phyloP scores from a whole-genome alignment of 1,140 invertebrate genomes.

The Drosophila subobscura region DNA sequence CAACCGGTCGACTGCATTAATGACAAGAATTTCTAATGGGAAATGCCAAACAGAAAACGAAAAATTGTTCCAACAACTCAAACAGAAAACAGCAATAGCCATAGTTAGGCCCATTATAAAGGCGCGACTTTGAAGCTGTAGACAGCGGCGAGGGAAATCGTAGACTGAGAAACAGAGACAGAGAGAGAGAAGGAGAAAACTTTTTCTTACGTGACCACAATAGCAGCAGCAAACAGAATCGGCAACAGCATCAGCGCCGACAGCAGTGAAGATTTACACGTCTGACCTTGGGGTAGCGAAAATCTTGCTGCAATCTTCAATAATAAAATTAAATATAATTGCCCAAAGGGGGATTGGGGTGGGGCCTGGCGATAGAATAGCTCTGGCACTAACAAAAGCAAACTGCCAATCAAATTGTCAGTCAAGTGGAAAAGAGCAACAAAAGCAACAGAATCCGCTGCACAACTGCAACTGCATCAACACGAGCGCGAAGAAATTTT shows the following conservation, averaged over 20 bases:
- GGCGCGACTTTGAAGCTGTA: slow-evolving; percentile 58
- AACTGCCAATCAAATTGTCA: slow-evolving; percentile 81
- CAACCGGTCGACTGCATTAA: slow-evolving; percentile 61
- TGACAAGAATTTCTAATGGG: slow-evolving; percentile 60
- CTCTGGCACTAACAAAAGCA: slow-evolving; percentile 59
- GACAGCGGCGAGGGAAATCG: slow-evolving; percentile 14
- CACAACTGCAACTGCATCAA: slow-evolving; percentile 78
- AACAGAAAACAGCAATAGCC: slow-evolving; percentile 36
- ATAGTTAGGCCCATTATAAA: slow-evolving; percentile 70
- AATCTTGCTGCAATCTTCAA: slow-evolving; percentile 81
- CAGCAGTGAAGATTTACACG: slow-evolving; percentile 73
- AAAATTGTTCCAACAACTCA: slow-evolving; percentile 35
- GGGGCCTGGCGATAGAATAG: slow-evolving; percentile 47
- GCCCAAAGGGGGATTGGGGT: slow-evolving; percentile 43
- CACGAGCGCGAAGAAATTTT: slow-evolving; percentile 73
- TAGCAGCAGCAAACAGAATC: no score
- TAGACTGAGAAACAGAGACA: slow-evolving; percentile 2
- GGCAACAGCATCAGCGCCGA: slow-evolving; percentile 4
- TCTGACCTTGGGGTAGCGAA: slow-evolving; percentile 74
- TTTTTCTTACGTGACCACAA: slow-evolving; percentile 74
- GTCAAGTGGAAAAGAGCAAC: slow-evolving; percentile 81
- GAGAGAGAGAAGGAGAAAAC: slow-evolving; percentile 41
- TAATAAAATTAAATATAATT: slow-evolving; percentile 83
- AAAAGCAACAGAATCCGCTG: slow-evolving; percentile 53
- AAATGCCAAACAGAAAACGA: slow-evolving; percentile 42